A percentile compares a stretch with the other conserved stretches of the same genome.
phyloP scores from a whole-genome alignment of 1,140 invertebrate species.

The Odontomachus brunneus region DNA sequence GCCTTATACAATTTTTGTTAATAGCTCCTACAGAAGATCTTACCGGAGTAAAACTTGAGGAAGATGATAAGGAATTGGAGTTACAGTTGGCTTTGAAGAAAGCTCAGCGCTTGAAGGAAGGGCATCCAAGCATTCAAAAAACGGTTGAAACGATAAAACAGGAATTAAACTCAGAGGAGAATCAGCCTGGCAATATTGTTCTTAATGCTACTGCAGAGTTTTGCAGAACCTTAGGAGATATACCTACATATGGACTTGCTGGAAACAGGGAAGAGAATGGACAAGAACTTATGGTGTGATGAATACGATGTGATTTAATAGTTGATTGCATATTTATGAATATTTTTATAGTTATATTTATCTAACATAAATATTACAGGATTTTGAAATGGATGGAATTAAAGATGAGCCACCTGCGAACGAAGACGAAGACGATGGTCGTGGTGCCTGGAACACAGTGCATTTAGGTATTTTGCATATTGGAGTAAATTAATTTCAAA shows the following conservation, averaged over 20 bases:
- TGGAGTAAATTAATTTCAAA: slow-evolving; percentile 18
- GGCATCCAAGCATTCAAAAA: slow-evolving; percentile 83
- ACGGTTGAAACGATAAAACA: slow-evolving; percentile 82
- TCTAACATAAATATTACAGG: slow-evolving; percentile 81
- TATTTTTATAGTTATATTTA: not conserved
- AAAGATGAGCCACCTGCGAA: slow-evolving; percentile 84
- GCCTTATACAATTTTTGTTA: slow-evolving; percentile 61
- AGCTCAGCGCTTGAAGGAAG: slow-evolving; percentile 90
- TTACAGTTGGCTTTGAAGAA: slow-evolving; percentile 91
- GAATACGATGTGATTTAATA: not conserved
- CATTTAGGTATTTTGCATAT: slow-evolving; percentile 86
- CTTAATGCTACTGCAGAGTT: slow-evolving; percentile 98
- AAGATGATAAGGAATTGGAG: slow-evolving; percentile 92
- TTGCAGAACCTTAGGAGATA: slow-evolving; percentile 97
- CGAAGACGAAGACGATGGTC: slow-evolving; percentile 85
- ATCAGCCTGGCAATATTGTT: slow-evolving; percentile 88
- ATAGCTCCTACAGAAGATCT: slow-evolving; percentile 87
- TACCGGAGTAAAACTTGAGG: slow-evolving; percentile 88
- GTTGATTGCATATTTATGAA: not conserved
- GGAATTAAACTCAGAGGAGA: slow-evolving; percentile 80
- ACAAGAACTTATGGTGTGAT: slow-evolving; percentile 91
- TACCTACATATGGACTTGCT: slow-evolving; percentile 95
- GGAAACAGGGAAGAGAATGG: slow-evolving; percentile 94
- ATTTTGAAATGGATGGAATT: slow-evolving; percentile 87
- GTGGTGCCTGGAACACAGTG: slow-evolving; percentile 91